phyloP scores from a whole-genome alignment of 2,888 invertebrate species.

The Perizoma affinitatum region DNA sequence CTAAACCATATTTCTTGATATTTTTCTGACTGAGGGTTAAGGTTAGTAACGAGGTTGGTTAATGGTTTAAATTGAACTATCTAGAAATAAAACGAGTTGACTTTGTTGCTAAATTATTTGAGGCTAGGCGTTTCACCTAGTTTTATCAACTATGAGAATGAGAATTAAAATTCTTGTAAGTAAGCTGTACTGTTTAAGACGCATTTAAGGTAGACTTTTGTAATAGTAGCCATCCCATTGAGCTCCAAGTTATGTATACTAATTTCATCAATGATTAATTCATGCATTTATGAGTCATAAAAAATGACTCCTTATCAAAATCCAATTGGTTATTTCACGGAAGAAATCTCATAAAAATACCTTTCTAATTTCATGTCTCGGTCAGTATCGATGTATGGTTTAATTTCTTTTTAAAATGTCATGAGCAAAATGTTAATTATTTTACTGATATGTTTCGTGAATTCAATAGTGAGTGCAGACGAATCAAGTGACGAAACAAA shows the following conservation, averaged over 20 bases:
- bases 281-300: conserved; percentile 18
- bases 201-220: too few species aligned
- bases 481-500: conserved; percentile 53
- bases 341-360: conserved; percentile 18
- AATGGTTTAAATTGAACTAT: too few species aligned
- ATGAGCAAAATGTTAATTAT: conserved; percentile 45
- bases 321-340: conserved; percentile 41
- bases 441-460: conserved; percentile 42
- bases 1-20: too few species aligned
- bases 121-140: too few species aligned
- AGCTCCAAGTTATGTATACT: neutral
- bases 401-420: conserved; percentile 43
- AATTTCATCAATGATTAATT: conserved; percentile 4
- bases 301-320: conserved; percentile 42
- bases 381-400: conserved; percentile 3
- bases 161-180: too few species aligned
- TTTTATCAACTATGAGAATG: too few species aligned
- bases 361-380: conserved; percentile 18
- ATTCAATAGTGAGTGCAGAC: conserved; percentile 31
- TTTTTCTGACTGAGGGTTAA: too few species aligned
- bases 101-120: too few species aligned
- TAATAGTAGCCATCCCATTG: neutral
- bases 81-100: too few species aligned
- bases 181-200: too few species aligned
- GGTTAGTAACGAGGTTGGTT: too few species aligned